Evolutionary conservation across 2,797 vertebrate species (phyloP).

Genomic region (Phoebastria nigripes): DNA sequence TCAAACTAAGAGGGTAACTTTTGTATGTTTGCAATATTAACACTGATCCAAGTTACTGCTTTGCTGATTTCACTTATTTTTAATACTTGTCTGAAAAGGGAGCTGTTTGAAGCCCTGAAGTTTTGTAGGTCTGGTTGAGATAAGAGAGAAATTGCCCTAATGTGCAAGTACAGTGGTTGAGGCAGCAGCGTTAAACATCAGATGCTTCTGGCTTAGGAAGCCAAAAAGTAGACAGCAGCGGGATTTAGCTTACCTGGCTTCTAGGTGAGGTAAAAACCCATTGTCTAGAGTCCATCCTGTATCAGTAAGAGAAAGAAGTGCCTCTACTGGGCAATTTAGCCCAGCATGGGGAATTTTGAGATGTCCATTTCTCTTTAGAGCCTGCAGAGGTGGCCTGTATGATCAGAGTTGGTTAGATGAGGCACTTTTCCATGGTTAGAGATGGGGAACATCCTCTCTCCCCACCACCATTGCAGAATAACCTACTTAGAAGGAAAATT

Average conservation of each 20-base stretch:
- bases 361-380: background rate
- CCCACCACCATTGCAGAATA: background rate
- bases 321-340: background rate
- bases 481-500: background rate
- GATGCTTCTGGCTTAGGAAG: background rate
- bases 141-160: background rate
- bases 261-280: background rate
- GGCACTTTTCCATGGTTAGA: background rate
- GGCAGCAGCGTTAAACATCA: background rate
- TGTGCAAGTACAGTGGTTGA: background rate
- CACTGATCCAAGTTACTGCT: background rate
- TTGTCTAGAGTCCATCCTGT: background rate
- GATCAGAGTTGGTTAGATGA: background rate
- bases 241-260: background rate
- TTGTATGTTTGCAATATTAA: background rate
- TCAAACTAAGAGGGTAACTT: background rate
- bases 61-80: background rate
- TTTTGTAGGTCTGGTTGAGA: background rate
- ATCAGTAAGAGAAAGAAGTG: background rate
- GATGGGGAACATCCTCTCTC: background rate
- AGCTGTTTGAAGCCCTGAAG: background rate
- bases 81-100: background rate
- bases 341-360: background rate
- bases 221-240: background rate
- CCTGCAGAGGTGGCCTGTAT: background rate